These are phyloP conservation scores for Drosophila picticornis DNA, from an alignment of 2,888 invertebrate genomes.

Conservation along the genomic window DNA sequence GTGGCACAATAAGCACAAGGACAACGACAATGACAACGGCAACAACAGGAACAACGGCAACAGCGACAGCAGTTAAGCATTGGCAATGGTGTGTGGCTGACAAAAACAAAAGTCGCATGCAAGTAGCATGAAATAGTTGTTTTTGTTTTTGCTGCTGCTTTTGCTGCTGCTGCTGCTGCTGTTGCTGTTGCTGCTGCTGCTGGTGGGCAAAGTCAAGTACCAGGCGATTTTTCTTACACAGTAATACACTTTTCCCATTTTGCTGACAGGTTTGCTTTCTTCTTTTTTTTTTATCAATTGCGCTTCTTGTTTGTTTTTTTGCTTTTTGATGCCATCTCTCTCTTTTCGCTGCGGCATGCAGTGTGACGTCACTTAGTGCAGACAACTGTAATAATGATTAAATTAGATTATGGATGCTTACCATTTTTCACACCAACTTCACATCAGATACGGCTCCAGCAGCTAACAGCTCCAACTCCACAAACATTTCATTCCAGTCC, in stretches of 20 bases:
- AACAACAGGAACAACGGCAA: slow-evolving; percentile 35
- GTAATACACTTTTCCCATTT: slow-evolving; percentile 79
- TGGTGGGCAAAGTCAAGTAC: slow-evolving; percentile 70
- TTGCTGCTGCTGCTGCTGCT: slow-evolving; percentile 19
- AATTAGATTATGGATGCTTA: slow-evolving; percentile 82
- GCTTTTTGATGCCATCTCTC: slow-evolving; percentile 6
- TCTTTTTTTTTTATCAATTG: slow-evolving; percentile 11
- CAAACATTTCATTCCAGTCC: slow-evolving; percentile 9
- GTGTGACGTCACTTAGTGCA: slow-evolving; percentile 81
- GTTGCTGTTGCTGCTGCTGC: background rate
- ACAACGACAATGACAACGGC: slow-evolving; percentile 59
- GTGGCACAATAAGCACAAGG: slow-evolving; percentile 72
- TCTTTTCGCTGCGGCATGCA: slow-evolving; percentile 36
- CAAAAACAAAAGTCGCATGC: slow-evolving; percentile 78
- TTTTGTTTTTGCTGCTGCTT: slow-evolving; percentile 17
- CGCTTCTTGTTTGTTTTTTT: background rate
- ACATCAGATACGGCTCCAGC: slow-evolving; percentile 39
- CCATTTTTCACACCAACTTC: slow-evolving; percentile 71
- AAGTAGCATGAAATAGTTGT: slow-evolving; percentile 56
- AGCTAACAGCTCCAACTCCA: slow-evolving; percentile 5
- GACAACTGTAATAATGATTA: slow-evolving; percentile 83
- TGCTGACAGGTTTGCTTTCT: slow-evolving; percentile 69
- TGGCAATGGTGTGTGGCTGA: slow-evolving; percentile 58
- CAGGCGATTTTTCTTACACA: slow-evolving; percentile 77
- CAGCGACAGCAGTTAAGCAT: slow-evolving; percentile 35